phyloP scores from a whole-genome alignment of 2,888 invertebrate species.

The Plutella xylostella region DNA sequence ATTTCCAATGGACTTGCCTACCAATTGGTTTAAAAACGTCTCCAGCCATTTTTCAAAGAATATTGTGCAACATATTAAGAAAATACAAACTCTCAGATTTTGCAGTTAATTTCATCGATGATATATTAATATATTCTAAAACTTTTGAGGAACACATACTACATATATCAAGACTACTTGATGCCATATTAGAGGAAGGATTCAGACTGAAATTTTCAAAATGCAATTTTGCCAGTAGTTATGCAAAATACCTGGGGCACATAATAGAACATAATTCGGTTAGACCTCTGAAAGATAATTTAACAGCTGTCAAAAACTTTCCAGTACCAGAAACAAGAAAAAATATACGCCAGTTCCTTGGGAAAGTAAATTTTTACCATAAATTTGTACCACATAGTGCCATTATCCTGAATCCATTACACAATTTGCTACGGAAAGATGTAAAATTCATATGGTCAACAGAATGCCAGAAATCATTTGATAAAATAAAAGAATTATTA shows the following conservation, averaged over 20 bases:
- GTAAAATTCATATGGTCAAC: too few species aligned
- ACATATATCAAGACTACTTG: slow-evolving; percentile 18
- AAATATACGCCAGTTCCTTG: slow-evolving; percentile 2
- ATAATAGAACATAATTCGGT: slow-evolving; percentile 9
- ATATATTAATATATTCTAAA: slow-evolving; percentile 22
- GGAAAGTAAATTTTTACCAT: too few species aligned
- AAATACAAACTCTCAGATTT: slow-evolving; percentile 17
- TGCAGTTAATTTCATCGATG: too few species aligned
- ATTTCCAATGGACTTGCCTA: slow-evolving; percentile 28
- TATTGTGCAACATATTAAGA: slow-evolving; percentile 23
- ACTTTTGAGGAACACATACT: slow-evolving; percentile 19
- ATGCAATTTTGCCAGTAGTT: slow-evolving; percentile 15
- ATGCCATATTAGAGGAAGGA: slow-evolving; percentile 18
- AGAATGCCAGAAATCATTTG: slow-evolving; percentile 1
- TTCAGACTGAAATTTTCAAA: slow-evolving; percentile 20
- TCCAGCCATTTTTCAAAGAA: slow-evolving; percentile 34
- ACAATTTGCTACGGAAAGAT: too few species aligned
- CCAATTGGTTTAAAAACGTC: slow-evolving; percentile 35
- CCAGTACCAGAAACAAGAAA: slow-evolving; percentile 12
- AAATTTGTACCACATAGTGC: neutral
- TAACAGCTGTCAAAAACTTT: slow-evolving; percentile 14
- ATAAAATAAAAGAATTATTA: neutral
- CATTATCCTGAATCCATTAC: neutral
- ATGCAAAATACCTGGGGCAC: slow-evolving; percentile 16
- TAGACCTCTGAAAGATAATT: neutral